Evolutionary conservation across 2,888 invertebrate species (phyloP), one percentile per base, ranked within the genome.

Genomic region (Drosophila helvetica): DNA sequence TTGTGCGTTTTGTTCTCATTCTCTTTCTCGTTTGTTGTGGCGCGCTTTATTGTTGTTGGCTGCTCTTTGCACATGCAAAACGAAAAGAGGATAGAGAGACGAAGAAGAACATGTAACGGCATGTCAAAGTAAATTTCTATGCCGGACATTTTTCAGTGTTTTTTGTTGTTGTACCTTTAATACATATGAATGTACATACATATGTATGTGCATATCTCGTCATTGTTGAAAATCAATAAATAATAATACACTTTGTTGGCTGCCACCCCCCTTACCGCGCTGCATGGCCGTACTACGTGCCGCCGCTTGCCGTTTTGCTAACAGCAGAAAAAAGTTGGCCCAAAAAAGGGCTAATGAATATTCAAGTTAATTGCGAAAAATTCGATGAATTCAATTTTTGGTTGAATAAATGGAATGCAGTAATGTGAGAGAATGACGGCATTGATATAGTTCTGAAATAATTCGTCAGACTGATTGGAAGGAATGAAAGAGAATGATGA

Each of bases 201-300:
- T 30, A 54, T n/a, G 8, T 8, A 54, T 10, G 4, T 22, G 12
- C 8, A 30, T 18, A 46, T 27, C 9, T 6, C 33, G 53, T 43
- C 50, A 43, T 48, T 33, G 72, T 71, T 89, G 71, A 78, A 83
- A 83, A 83, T 83, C 82, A 83, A 83, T 82, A 82, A 82, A 88
- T 88, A 86, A 86, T 86, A 87, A 81, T 89, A 84, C 82, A 85
- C 76, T 85, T 80, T 72, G 76, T 68, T 81, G 71, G 72, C 65
- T 65, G 64, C 58, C 42, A 25, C 15, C n/a, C 15, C n/a, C 17
- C 47, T 48, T 42, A 27, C 50, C 9, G 7, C 46, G 42, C 10
- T 18, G 9, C 10, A 22, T 22, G 18, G 12, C 30, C 30, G 30
- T 30, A 30, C 33, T 15, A 33, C 19, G 46, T 27, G 38, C 38